Conservation (phyloP, 2,888 invertebrate species). For the Aporophyla nigra region DNA sequence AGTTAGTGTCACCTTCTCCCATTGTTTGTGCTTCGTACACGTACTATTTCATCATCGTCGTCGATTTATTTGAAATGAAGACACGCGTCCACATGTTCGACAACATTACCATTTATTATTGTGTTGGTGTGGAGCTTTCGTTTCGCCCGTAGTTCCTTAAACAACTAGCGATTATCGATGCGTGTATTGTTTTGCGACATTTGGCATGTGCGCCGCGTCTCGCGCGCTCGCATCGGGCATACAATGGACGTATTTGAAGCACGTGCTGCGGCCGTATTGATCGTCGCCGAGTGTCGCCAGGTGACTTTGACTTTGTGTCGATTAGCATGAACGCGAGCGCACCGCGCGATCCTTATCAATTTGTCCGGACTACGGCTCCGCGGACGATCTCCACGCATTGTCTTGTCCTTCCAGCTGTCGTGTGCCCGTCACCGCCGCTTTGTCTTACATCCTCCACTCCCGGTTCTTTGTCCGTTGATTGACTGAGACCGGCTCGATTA, state of each 20-base stretch:
- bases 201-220: conserved; percentile 87
- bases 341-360: conserved; percentile 85
- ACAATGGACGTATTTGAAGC: conserved; percentile 87
- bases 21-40: conserved; percentile 80
- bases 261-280: conserved; percentile 88
- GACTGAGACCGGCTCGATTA: conserved; percentile 81
- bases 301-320: conserved; percentile 83
- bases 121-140: conserved; percentile 81
- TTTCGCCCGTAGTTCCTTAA: conserved; percentile 80
- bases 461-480: conserved; percentile 82
- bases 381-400: conserved; percentile 81
- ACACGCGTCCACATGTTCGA: conserved; percentile 81
- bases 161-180: conserved; percentile 85
- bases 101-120: conserved; percentile 82
- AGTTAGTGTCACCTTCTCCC: conserved; percentile 78
- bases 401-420: conserved; percentile 83
- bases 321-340: conserved; percentile 84
- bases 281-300: conserved; percentile 79
- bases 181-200: conserved; percentile 85
- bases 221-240: conserved; percentile 82
- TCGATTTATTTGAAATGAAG: conserved; percentile 81
- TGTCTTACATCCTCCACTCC: conserved; percentile 77
- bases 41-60: conserved; percentile 83
- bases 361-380: conserved; percentile 80
- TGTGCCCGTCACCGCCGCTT: conserved; percentile 77